Base-by-base conservation (phyloP, 1,140 invertebrate genomes). In the Sycobia sp. region DNA sequence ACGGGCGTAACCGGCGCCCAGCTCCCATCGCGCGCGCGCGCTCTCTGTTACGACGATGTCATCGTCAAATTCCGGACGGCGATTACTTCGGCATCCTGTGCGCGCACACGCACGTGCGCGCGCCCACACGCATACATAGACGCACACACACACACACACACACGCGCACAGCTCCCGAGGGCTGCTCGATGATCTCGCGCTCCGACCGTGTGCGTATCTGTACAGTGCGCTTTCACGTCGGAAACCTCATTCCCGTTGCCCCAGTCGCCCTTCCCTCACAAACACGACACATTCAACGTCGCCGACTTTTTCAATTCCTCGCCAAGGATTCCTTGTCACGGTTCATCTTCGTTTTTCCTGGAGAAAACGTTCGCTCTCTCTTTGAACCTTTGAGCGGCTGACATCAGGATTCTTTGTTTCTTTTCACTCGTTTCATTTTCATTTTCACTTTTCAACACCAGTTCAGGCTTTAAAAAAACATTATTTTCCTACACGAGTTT, bases 381-480 rank as follows among this genome's bases (percentile, higher is more conserved):
- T 36, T 18, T 20, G 41, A 47, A 55, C 53, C n/a, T n/a, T n/a
- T n/a, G n/a, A n/a, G n/a, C n/a, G n/a, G 44, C n/a, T 27, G 38
- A 10, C 58, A 51, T 39, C 55, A 25, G 11, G 55, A 57, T 13
- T 18, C 43, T 47, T 57, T 51, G 25, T 55, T 57, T 14, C 38
- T 25, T 14, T 9, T 47, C 57, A n/a, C n/a, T 49, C 44, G 22
- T n/a, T 39, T 43, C 59, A 43, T 57, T 62, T 50, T 58, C 65
- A 57, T 50, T 22, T 41, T 60, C 36, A 51, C 41, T 29, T 22
- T 20, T 5, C 8, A n/a, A n/a, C n/a, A 41, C 13, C n/a, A 14
- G 13, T 10, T 25, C 4, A 1, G 11, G 11, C 25, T n/a, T 16
- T 29, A 29, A 29, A 5, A 27, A 47, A 47, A 25, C 46, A 27